Evolutionary conservation across 2,888 invertebrate genomes (phyloP).

Genomic region (Stramonita haemastoma): DNA sequence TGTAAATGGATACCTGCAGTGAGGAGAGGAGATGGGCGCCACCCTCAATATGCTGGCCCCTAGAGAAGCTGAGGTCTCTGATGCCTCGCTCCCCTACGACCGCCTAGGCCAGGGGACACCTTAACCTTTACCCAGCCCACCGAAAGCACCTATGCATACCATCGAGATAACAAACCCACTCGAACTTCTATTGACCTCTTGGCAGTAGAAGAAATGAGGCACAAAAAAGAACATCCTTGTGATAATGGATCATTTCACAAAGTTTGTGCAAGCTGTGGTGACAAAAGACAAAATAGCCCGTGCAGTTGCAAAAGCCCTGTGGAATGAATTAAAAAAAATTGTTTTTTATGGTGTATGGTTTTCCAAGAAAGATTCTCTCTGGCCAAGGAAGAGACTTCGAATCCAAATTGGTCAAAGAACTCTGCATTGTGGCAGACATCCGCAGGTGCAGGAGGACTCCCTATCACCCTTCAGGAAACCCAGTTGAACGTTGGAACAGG

Average conservation of each 20-base stretch:
- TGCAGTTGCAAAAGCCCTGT: background rate
- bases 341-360: background rate
- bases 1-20: no score
- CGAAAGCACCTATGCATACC: background rate
- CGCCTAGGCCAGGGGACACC: no score
- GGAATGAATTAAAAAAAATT: no score
- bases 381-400: background rate
- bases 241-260: constrained; percentile 23
- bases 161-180: background rate
- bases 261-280: constrained; percentile 11
- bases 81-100: no score
- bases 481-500: background rate
- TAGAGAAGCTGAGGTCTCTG: no score
- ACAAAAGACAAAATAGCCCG: constrained; percentile 18
- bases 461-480: background rate
- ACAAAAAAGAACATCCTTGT: background rate
- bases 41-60: no score
- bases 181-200: background rate
- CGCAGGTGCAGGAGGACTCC: background rate
- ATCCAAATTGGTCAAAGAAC: background rate
- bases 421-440: background rate
- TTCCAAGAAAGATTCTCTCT: background rate
- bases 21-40: no score
- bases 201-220: background rate
- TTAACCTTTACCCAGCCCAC: no score